Percentiles rank a stretch among this genome's conserved stretches.
phyloP scores from a whole-genome alignment of 2,888 invertebrate genomes.

The Trilocha varians region DNA sequence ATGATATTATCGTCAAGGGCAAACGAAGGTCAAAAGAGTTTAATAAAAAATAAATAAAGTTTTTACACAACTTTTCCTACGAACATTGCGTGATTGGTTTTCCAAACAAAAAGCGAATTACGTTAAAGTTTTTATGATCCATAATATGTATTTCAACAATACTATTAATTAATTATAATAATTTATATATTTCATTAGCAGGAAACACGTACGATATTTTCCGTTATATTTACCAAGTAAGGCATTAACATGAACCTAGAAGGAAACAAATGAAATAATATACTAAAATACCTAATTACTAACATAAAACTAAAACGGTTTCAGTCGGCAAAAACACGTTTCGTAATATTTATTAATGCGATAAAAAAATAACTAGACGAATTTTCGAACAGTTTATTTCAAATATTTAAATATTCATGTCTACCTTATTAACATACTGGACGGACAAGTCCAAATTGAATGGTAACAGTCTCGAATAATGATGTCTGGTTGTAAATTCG shows the following conservation, averaged over 20 bases:
- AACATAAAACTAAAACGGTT: background rate
- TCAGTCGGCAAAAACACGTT: background rate
- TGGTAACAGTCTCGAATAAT: conserved; percentile 7
- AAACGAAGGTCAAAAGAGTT: too few species aligned
- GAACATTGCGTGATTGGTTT: too few species aligned
- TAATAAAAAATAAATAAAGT: too few species aligned
- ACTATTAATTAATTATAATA: too few species aligned
- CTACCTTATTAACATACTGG: conserved; percentile 12
- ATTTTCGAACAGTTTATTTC: conserved; percentile 1
- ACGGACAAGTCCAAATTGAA: conserved; percentile 16
- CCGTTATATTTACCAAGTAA: background rate
- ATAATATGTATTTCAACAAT: too few species aligned
- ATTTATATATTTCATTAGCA: too few species aligned
- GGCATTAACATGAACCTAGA: background rate
- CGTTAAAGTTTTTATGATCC: too few species aligned
- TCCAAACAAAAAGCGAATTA: too few species aligned
- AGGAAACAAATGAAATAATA: background rate
- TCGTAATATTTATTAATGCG: background rate
- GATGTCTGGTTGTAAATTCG: background rate
- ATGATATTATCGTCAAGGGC: too few species aligned
- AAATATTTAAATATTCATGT: conserved; percentile 16
- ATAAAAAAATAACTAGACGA: background rate
- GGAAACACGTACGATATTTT: too few species aligned
- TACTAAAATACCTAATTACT: background rate
- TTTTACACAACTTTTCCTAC: too few species aligned